Conservation (phyloP, 1,140 invertebrate species). For the Habropoda laboriosa region DNA sequence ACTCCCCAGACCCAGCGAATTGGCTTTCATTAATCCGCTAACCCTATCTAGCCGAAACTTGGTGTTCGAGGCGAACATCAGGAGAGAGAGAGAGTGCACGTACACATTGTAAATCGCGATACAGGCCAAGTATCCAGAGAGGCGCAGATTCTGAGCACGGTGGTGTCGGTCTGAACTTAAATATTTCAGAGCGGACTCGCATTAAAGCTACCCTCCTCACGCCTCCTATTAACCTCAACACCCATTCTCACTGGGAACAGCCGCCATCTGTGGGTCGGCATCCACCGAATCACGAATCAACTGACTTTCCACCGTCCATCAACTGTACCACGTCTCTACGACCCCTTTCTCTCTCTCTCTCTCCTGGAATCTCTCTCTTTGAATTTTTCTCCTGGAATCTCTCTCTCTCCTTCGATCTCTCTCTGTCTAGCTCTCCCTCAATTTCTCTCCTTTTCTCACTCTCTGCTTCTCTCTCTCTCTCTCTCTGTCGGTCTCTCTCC, state of each 20-base stretch:
- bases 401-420: neutral
- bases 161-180: constrained; percentile 75
- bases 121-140: constrained; percentile 74
- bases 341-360: neutral
- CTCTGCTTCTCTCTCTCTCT: neutral
- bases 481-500: neutral
- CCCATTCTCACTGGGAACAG: constrained; percentile 40
- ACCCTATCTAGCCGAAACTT: constrained; percentile 73
- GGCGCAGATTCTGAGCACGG: constrained; percentile 74
- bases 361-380: neutral
- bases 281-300: constrained; percentile 51
- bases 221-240: constrained; percentile 79
- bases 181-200: constrained; percentile 79
- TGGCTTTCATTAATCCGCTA: constrained; percentile 81
- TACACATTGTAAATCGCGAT: constrained; percentile 81
- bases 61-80: neutral
- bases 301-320: constrained; percentile 56
- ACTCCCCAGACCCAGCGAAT: constrained; percentile 67
- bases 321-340: constrained; percentile 5
- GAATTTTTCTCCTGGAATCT: too few relatives aligned
- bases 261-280: constrained; percentile 21
- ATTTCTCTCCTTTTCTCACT: neutral
- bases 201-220: constrained; percentile 81
- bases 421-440: neutral
- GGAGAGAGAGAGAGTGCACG: constrained; percentile 55